A percentile compares a stretch with the other conserved stretches of the same genome.
Conservation (phyloP, 2,113 vertebrate genomes). For the Stegostoma tigrinum region DNA sequence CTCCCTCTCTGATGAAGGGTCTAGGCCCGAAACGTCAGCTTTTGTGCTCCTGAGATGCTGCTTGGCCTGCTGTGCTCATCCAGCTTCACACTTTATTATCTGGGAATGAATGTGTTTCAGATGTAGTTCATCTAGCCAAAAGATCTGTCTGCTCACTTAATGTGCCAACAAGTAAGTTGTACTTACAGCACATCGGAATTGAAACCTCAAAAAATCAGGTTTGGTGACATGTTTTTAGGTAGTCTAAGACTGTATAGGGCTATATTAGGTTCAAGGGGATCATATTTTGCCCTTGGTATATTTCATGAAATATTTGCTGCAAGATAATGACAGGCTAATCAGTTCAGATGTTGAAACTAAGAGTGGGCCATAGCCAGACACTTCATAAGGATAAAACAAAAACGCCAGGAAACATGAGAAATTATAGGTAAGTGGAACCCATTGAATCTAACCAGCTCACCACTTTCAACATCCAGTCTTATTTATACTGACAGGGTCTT, state of each 20-base stretch:
- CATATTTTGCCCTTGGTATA: not conserved
- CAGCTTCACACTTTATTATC: too few species aligned
- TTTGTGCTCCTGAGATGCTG: too few species aligned
- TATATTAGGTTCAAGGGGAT: not conserved
- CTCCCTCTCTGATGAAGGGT: too few species aligned
- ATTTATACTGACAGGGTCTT: too few species aligned
- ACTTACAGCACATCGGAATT: not conserved
- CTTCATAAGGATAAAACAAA: not conserved
- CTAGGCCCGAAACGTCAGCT: too few species aligned
- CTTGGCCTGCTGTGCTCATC: too few species aligned
- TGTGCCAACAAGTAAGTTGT: not conserved
- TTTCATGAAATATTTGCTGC: not conserved
- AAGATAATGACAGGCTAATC: not conserved
- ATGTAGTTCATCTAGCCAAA: not conserved
- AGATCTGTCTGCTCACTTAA: not conserved
- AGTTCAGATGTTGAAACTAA: not conserved
- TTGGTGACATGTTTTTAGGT: not conserved
- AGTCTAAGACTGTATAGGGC: not conserved
- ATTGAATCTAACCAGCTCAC: not conserved
- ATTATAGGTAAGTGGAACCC: not conserved
- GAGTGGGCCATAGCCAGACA: not conserved
- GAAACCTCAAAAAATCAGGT: not conserved
- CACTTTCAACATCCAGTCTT: not conserved
- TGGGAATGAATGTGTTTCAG: not conserved
- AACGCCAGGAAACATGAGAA: not conserved